Percentiles rank a stretch among this genome's conserved stretches.
Evolutionary conservation across 2,888 invertebrate genomes (phyloP).

Genomic region (Xanthorhoe designata): DNA sequence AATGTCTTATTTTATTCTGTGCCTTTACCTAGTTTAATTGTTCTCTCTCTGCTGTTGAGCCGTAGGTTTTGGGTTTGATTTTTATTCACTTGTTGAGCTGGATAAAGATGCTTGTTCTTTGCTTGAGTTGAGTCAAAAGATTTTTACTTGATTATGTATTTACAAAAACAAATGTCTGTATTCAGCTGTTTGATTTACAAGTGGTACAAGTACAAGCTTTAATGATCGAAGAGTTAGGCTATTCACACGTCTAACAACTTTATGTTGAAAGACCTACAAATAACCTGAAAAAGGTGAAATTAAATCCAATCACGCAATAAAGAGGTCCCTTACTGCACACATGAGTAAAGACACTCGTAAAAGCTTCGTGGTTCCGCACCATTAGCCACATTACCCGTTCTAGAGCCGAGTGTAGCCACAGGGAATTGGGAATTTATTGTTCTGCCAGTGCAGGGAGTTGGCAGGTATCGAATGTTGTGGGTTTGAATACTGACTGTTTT

Average conservation of each 20-base stretch:
- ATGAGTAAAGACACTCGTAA: conserved; percentile 19
- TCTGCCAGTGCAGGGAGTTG: conserved; percentile 2
- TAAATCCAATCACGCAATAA: conserved; percentile 9
- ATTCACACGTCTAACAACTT: background rate
- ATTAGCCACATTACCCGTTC: conserved; percentile 24
- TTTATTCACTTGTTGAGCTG: no score
- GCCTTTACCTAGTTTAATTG: no score
- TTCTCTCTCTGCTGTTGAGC: no score
- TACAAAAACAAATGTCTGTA: no score
- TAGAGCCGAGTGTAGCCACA: conserved; percentile 10
- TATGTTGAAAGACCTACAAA: background rate
- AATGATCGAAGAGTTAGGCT: no score
- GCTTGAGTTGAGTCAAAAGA: no score
- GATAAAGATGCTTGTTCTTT: no score
- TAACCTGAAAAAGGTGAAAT: conserved; percentile 1
- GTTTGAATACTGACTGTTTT: background rate
- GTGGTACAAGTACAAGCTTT: no score
- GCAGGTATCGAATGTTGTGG: background rate
- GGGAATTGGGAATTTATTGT: conserved; percentile 28
- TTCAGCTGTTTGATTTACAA: no score
- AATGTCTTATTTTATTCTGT: no score
- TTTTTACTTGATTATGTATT: no score
- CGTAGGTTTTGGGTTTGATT: no score
- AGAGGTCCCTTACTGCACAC: conserved; percentile 9
- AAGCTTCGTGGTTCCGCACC: conserved; percentile 20